phyloP scores from a whole-genome alignment of 2,797 vertebrate genomes.

The Australoheros facetus region DNA sequence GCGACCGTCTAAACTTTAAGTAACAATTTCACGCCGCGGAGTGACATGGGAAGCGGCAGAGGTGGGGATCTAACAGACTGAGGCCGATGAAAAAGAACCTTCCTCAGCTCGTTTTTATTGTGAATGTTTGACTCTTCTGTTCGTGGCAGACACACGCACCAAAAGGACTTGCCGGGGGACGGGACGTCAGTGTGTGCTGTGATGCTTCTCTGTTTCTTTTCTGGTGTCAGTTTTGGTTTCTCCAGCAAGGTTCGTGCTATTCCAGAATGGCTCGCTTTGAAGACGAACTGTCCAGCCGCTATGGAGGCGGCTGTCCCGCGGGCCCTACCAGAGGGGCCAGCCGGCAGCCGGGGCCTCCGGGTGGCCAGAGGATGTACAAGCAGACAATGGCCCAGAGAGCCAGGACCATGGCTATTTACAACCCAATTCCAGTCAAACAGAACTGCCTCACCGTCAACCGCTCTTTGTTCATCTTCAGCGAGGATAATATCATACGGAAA shows the following conservation, averaged over 20 bases:
- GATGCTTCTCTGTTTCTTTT: slow-evolving; percentile 84
- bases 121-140: slow-evolving; percentile 57
- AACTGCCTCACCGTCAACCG: slow-evolving; percentile 96
- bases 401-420: slow-evolving; percentile 97
- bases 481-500: slow-evolving; percentile 97
- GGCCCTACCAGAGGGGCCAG: slow-evolving; percentile 81
- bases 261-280: slow-evolving; percentile 93
- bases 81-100: slow-evolving; percentile 5
- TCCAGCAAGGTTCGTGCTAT: slow-evolving; percentile 74
- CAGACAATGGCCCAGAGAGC: slow-evolving; percentile 96
- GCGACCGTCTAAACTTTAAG: slow-evolving; percentile 56
- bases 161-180: slow-evolving; percentile 65
- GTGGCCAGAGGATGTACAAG: slow-evolving; percentile 89
- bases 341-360: slow-evolving; percentile 84
- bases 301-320: slow-evolving; percentile 86
- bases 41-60: slow-evolving; percentile 30
- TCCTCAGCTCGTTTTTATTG: not conserved
- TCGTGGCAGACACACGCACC: slow-evolving; percentile 55
- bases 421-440: slow-evolving; percentile 97
- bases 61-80: slow-evolving; percentile 10
- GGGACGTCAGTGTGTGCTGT: slow-evolving; percentile 80
- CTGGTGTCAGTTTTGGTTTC: slow-evolving; percentile 82
- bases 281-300: slow-evolving; percentile 90
- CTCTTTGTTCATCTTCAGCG: slow-evolving; percentile 97
- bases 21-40: slow-evolving; percentile 35